Percentiles rank a stretch among this genome's conserved stretches.
Evolutionary conservation across 2,797 vertebrate genomes (phyloP).

Genomic region (Dallia pectoralis): DNA sequence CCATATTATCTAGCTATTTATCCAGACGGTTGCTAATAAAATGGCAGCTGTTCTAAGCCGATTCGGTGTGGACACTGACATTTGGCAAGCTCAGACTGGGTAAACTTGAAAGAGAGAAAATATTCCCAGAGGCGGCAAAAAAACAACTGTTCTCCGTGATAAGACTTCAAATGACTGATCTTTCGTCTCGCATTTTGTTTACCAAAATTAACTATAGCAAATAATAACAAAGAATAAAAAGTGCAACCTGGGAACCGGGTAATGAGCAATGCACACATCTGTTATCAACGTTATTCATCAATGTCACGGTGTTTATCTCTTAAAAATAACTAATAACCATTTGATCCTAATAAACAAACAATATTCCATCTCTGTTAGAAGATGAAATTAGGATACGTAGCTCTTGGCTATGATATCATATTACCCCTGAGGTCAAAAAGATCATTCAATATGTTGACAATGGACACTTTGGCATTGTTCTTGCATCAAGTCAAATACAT

Average conservation of each 20-base stretch:
- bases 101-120: conserved; percentile 33
- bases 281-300: conserved; percentile 58
- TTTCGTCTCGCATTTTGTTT: conserved; percentile 35
- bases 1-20: neutral
- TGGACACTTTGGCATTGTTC: conserved; percentile 26
- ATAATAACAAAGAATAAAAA: no score
- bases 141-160: conserved; percentile 18
- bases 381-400: conserved; percentile 46
- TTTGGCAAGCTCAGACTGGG: conserved; percentile 41
- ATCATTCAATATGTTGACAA: conserved; percentile 15
- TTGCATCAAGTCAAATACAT: conserved; percentile 21
- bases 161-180: conserved; percentile 34
- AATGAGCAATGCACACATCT: conserved; percentile 50
- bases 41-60: conserved; percentile 22
- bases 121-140: conserved; percentile 30
- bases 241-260: conserved; percentile 31
- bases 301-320: conserved; percentile 49
- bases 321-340: neutral
- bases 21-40: conserved; percentile 32
- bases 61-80: conserved; percentile 25
- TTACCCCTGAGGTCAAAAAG: conserved; percentile 13
- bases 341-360: conserved; percentile 39
- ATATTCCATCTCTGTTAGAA: conserved; percentile 38
- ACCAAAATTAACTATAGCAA: conserved; percentile 36
- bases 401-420: conserved; percentile 16